Percentiles rank a stretch among this genome's conserved stretches.
Evolutionary conservation across 2,797 vertebrate species (phyloP).

Genomic region (Pteronotus mesoamericanus): DNA sequence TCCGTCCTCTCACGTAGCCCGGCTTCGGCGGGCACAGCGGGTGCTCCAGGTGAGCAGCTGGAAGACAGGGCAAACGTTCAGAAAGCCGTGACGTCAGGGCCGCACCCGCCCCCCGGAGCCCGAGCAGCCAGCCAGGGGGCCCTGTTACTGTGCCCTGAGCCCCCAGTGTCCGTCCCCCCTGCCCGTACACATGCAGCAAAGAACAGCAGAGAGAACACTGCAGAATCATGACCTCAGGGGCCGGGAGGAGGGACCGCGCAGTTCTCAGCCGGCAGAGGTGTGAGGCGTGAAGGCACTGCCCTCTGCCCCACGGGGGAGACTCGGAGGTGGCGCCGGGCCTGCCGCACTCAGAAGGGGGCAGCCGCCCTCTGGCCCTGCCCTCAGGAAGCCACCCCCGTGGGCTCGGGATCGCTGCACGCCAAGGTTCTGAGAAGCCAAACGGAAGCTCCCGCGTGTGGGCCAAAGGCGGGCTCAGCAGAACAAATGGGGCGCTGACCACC

Average conservation of each 20-base stretch:
- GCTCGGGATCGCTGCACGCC: rapidly evolving
- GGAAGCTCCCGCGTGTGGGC: rapidly evolving
- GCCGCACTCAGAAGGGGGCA: too few relatives aligned
- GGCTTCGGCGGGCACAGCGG: slow-evolving; percentile 86
- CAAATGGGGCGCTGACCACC: background rate
- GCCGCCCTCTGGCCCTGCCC: rapidly evolving
- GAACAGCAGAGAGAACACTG: background rate
- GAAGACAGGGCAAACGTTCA: background rate
- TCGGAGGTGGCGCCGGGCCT: background rate
- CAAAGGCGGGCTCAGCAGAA: background rate
- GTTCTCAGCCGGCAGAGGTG: background rate
- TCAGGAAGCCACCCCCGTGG: rapidly evolving
- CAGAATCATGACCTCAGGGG: background rate
- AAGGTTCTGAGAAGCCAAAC: rapidly evolving
- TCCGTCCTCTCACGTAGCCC: slow-evolving; percentile 91
- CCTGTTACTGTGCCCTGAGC: rapidly evolving
- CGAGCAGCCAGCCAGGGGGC: rapidly evolving
- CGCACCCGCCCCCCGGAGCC: background rate
- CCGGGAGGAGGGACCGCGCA: background rate
- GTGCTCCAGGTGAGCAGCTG: slow-evolving; percentile 91
- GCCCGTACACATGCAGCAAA: background rate
- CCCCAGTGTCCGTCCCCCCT: rapidly evolving
- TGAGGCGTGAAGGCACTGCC: too few relatives aligned
- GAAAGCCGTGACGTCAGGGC: background rate
- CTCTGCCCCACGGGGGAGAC: rapidly evolving